These are phyloP conservation scores for Hiodon tergisus DNA, from an alignment of 2,113 vertebrate species.

Conservation along the genomic window DNA sequence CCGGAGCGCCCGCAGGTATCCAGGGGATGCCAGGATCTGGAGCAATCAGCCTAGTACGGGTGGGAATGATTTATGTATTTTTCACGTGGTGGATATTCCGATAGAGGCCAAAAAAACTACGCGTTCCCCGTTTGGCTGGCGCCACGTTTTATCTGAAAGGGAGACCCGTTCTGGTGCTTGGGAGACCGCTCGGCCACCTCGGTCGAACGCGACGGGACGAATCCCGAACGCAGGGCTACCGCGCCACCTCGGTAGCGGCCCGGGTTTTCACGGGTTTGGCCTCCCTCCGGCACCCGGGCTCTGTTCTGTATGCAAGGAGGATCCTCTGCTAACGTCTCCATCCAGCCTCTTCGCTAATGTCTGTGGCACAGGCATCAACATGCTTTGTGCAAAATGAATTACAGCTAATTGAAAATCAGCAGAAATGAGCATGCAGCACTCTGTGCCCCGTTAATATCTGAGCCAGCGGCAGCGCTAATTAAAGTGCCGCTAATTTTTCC, in stretches of 20 bases:
- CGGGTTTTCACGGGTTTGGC: constrained; percentile 24
- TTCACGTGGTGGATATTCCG: not conserved
- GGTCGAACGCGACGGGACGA: too few species aligned
- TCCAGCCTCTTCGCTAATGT: constrained; percentile 99
- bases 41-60: constrained; percentile 20
- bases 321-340: constrained; percentile 98
- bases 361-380: constrained; percentile 99
- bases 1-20: constrained; percentile 58
- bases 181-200: too few species aligned
- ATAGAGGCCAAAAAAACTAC: constrained; percentile 33
- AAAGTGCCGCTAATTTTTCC: constrained; percentile 98
- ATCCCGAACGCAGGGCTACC: too few species aligned
- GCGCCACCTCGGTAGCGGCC: too few species aligned
- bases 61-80: constrained; percentile 22
- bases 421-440: constrained; percentile 99
- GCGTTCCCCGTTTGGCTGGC: too few species aligned
- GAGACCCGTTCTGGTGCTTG: too few species aligned
- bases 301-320: constrained; percentile 86
- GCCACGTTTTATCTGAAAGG: too few species aligned
- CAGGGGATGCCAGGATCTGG: constrained; percentile 26
- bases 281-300: constrained; percentile 54
- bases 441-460: constrained; percentile 99
- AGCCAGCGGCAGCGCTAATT: constrained; percentile 99
- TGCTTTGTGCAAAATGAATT: constrained; percentile 99
- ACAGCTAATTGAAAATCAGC: constrained; percentile 99